phyloP scores from a whole-genome alignment of 2,113 vertebrate species.

The Manacus vitellinus region DNA sequence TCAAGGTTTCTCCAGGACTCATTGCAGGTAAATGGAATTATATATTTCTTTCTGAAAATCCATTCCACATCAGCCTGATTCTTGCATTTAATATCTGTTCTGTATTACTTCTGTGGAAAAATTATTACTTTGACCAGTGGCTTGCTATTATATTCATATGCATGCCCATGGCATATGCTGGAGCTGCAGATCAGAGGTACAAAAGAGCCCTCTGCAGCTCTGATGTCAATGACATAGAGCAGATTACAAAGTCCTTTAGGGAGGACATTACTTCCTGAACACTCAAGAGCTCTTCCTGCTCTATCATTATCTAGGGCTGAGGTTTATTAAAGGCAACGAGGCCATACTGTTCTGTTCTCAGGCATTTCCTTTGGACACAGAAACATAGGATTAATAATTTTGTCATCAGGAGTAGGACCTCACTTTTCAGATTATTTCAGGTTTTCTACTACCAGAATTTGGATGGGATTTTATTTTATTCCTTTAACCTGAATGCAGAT shows the following conservation, averaged over 20 bases:
- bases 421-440: conserved; percentile 17
- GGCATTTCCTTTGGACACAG: neutral
- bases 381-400: neutral
- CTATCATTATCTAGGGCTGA: neutral
- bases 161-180: neutral
- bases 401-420: neutral
- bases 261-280: conserved; percentile 5
- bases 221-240: neutral
- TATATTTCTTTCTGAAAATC: neutral
- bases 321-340: neutral
- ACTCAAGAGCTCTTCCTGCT: neutral
- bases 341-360: neutral
- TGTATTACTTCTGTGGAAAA: neutral
- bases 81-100: neutral
- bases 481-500: neutral
- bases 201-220: neutral
- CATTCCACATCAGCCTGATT: neutral
- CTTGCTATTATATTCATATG: neutral
- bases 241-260: neutral
- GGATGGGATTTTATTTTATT: neutral
- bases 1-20: neutral
- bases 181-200: neutral
- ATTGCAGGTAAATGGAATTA: neutral
- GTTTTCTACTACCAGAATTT: neutral
- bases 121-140: neutral